Base-by-base conservation (phyloP, 2,113 vertebrate species). In the Calidris pygmaea region DNA sequence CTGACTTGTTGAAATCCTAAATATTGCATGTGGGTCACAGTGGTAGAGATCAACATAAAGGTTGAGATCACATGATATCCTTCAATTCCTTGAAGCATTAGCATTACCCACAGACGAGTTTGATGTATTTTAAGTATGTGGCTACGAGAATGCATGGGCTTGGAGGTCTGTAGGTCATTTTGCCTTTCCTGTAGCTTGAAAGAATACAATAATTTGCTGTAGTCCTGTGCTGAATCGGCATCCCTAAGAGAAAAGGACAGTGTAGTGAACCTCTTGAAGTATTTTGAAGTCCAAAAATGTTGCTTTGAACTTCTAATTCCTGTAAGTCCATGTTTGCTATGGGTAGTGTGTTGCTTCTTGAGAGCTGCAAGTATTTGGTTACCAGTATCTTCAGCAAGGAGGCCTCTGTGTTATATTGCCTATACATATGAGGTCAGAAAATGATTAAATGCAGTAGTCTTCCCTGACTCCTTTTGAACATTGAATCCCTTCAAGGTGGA, bases 361-460 rank as follows among this genome's bases (percentile, higher is more conserved):
- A 75, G 48, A 79, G 15, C 20, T 83, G 23, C 39, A 72, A 52
- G 5, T 79, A 22, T 27, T 79, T 85, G 29, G 5, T 82, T 88
- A 68, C 39, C 26, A 55, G 11, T 59, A 29, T 48, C 23, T 50
- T 78, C 39, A 59, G 30, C 5, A 4, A 1, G 10, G 18, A 43
- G 20, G 12, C 22, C 19, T 70, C 37, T 72, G 9, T 86, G 5
- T 85, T 83, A 13, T 75, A 24, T 45, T 82, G 27, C 15, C 10
- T 62, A 0, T 73, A 29, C 1, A 0, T 56, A 4, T 37, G 30
- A 55, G 22, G 20, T 39, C 1, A 1, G 29, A 27, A 72, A 21
- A 59, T 14, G 17, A 52, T 83, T 65, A 67, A 87, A 35, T 72
- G 34, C 15, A 43, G 12, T 68, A 7, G 17, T 90, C 29, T 75